phyloP scores from a whole-genome alignment of 2,888 invertebrate species.

The Athalia cordata region DNA sequence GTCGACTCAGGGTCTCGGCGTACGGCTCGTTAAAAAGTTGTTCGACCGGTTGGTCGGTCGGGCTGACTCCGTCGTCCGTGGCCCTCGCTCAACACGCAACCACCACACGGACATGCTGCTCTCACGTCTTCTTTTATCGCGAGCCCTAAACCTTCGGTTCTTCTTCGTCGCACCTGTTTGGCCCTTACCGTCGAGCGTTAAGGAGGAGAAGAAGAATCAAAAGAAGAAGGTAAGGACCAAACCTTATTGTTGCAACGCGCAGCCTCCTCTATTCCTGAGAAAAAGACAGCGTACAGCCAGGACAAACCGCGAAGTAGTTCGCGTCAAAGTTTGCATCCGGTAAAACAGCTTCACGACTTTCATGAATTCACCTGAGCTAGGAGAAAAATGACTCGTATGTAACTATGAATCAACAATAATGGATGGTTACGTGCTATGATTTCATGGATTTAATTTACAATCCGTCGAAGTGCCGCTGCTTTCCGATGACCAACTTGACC shows the following conservation, averaged over 20 bases:
- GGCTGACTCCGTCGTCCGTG: constrained; percentile 71
- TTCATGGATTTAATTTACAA: constrained; percentile 1
- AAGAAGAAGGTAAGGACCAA: constrained; percentile 32
- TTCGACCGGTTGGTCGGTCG: constrained; percentile 72
- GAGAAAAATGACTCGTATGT: neutral
- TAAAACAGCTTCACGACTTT: constrained; percentile 16
- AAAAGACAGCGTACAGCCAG: constrained; percentile 23
- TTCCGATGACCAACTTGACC: too few species aligned
- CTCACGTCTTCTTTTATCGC: constrained; percentile 28
- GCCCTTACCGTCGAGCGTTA: constrained; percentile 32
- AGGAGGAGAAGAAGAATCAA: constrained; percentile 19
- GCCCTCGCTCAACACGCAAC: constrained; percentile 59
- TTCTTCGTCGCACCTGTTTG: constrained; percentile 41
- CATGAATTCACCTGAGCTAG: constrained; percentile 10
- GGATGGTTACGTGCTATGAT: too few species aligned
- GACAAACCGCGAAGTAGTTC: constrained; percentile 25
- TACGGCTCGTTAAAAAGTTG: constrained; percentile 73
- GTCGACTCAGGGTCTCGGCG: constrained; percentile 64
- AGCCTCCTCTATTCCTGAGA: constrained; percentile 33
- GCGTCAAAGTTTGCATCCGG: constrained; percentile 21
- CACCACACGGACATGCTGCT: constrained; percentile 51
- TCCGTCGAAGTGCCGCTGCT: too few species aligned
- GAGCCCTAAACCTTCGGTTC: constrained; percentile 36
- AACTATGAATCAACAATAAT: too few species aligned
- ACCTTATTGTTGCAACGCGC: constrained; percentile 35